Evolutionary conservation across 2,888 invertebrate genomes (phyloP).

Genomic region (Patella depressa): DNA sequence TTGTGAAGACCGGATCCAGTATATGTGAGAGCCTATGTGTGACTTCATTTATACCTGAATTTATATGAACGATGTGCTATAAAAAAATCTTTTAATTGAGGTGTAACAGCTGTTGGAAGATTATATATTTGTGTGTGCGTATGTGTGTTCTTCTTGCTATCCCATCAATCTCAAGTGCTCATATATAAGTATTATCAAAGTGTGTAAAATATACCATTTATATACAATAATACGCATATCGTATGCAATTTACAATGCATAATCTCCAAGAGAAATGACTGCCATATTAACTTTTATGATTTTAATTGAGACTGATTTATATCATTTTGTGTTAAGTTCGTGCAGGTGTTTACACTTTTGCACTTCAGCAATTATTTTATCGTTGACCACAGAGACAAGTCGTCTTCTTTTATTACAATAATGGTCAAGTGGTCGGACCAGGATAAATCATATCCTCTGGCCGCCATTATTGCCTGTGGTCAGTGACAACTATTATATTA

Average conservation of each 20-base stretch:
- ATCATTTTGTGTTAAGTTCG: not conserved
- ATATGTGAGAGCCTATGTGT: too few species aligned
- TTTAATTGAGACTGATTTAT: not conserved
- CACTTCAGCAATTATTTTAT: not conserved
- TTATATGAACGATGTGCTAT: too few species aligned
- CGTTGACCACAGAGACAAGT: not conserved
- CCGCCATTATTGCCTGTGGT: not conserved
- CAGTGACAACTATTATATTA: not conserved
- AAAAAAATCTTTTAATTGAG: too few species aligned
- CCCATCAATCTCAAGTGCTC: not conserved
- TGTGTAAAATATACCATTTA: slow-evolving; percentile 1
- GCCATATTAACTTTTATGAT: not conserved
- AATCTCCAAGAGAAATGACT: not conserved
- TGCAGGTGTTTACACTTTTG: not conserved
- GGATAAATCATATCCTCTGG: too few species aligned
- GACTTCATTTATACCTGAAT: too few species aligned
- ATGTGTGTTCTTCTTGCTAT: too few species aligned
- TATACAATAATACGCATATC: slow-evolving; percentile 4
- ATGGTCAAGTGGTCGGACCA: too few species aligned
- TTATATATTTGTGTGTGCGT: too few species aligned
- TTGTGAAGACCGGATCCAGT: too few species aligned
- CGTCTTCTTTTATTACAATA: not conserved
- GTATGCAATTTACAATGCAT: slow-evolving; percentile 8
- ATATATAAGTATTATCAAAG: not conserved
- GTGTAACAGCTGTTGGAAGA: too few species aligned